Percentiles rank a stretch among this genome's conserved stretches.
Conservation (phyloP, 2,113 vertebrate genomes). For the Catharus bicknelli region DNA sequence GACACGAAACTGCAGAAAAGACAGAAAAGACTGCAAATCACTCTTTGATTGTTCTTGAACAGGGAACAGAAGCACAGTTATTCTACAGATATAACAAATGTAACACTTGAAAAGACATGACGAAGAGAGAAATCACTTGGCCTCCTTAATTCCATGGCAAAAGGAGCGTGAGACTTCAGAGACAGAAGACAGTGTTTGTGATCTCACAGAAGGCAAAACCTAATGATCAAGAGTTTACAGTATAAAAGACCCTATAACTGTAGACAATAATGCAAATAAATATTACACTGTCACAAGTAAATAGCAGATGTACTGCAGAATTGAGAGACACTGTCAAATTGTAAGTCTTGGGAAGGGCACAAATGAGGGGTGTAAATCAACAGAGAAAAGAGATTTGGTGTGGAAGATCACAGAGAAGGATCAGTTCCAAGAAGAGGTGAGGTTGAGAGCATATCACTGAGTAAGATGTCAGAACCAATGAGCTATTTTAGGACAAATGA, state of each 20-base stretch:
- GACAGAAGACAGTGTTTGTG: background rate
- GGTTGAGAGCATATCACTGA: background rate
- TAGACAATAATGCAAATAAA: background rate
- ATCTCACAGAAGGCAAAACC: too few relatives aligned
- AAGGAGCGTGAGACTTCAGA: background rate
- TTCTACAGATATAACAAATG: background rate
- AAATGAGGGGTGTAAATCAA: background rate
- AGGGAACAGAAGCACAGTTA: background rate
- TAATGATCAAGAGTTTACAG: too few relatives aligned
- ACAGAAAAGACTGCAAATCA: background rate
- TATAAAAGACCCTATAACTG: background rate
- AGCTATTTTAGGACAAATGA: background rate
- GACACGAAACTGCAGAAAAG: background rate
- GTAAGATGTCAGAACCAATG: background rate
- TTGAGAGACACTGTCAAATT: background rate
- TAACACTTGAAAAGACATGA: background rate
- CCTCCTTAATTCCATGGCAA: background rate
- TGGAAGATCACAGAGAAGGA: background rate
- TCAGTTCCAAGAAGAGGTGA: background rate
- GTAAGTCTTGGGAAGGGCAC: background rate
- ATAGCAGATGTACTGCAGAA: background rate
- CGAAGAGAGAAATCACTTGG: background rate
- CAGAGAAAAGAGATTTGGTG: background rate
- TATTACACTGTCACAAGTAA: background rate
- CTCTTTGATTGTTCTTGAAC: background rate